Conservation (phyloP, 2,888 invertebrate genomes). For the Agriopis aurantiaria region DNA sequence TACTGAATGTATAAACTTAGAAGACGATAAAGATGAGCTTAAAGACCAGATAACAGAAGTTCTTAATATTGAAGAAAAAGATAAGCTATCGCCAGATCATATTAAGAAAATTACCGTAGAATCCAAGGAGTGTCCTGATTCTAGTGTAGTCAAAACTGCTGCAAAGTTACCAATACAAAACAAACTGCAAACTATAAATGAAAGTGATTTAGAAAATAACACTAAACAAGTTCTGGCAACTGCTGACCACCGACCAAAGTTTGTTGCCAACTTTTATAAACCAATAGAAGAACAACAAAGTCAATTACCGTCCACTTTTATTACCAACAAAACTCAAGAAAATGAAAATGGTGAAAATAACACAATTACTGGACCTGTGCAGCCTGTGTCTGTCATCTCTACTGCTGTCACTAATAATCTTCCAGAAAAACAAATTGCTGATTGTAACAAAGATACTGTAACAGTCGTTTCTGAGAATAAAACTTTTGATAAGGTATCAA, state of each 20-base stretch:
- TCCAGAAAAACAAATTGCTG: neutral
- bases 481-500: conserved; percentile 13
- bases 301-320: conserved; percentile 5
- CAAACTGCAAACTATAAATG: conserved; percentile 9
- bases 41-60: neutral
- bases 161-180: neutral
- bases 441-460: neutral
- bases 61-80: neutral
- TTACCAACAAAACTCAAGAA: conserved; percentile 8
- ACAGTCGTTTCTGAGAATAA: neutral
- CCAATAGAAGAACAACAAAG: conserved; percentile 50
- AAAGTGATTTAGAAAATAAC: conserved; percentile 1
- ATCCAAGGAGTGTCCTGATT: neutral
- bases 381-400: neutral
- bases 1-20: conserved; percentile 17
- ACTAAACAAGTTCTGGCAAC: neutral
- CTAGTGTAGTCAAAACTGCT: neutral
- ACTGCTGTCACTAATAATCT: conserved; percentile 1
- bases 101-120: neutral
- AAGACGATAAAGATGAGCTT: conserved; percentile 12
- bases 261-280: conserved; percentile 71
- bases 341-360: conserved; percentile 13
- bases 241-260: conserved; percentile 30
- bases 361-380: neutral
- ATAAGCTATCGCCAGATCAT: neutral